phyloP scores from a whole-genome alignment of 2,113 vertebrate species.

The Pluvialis apricaria region DNA sequence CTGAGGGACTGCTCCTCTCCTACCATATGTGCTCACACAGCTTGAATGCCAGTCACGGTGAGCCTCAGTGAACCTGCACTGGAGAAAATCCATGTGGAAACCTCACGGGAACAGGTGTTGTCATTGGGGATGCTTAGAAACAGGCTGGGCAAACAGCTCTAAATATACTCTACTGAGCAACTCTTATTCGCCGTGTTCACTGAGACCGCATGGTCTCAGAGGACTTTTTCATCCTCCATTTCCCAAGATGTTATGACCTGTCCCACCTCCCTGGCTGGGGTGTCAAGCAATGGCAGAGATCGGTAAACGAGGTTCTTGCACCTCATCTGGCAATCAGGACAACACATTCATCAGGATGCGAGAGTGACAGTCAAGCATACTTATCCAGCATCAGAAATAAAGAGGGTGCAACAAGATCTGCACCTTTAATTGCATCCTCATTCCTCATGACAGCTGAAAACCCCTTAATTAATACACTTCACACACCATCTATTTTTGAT shows the following conservation, averaged over 20 bases:
- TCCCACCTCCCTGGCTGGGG: not conserved
- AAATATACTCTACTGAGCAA: not conserved
- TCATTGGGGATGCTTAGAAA: slow-evolving; percentile 17
- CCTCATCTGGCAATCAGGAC: not conserved
- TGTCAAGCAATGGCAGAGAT: not conserved
- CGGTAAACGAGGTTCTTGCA: not conserved
- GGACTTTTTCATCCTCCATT: not conserved
- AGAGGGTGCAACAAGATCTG: not conserved
- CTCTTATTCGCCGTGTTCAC: not conserved
- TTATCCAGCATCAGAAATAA: not conserved
- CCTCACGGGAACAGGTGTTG: not conserved
- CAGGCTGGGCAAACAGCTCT: slow-evolving; percentile 6
- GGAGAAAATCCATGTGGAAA: slow-evolving; percentile 29
- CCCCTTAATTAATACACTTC: slow-evolving; percentile 31
- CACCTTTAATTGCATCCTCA: slow-evolving; percentile 25
- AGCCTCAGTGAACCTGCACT: not conserved
- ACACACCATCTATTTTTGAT: not conserved
- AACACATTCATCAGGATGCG: not conserved
- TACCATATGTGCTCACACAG: not conserved
- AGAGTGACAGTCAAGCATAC: not conserved
- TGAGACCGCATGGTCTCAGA: not conserved
- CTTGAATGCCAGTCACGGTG: not conserved
- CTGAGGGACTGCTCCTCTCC: slow-evolving; percentile 19
- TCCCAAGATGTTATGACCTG: not conserved
- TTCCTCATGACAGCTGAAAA: slow-evolving; percentile 23